Percentiles rank a stretch among this genome's conserved stretches.
Conservation (phyloP, 2,888 invertebrate genomes). For the Torymus texanus region DNA sequence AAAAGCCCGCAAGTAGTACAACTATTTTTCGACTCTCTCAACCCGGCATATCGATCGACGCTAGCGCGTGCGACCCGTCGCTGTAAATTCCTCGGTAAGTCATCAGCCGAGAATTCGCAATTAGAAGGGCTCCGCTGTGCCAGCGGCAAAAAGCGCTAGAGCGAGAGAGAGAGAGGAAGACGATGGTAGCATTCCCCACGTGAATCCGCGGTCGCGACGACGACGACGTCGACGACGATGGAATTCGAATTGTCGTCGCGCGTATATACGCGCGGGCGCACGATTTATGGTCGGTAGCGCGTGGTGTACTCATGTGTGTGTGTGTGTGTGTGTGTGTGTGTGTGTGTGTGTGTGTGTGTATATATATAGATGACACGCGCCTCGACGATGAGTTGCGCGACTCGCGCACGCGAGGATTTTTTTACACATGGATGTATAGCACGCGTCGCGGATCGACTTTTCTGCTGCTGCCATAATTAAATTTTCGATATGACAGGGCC, state of each 20-base stretch:
- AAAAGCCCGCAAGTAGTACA: constrained; percentile 19
- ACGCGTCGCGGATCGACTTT: no score
- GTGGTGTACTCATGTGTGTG: background rate
- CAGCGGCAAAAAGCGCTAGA: constrained; percentile 17
- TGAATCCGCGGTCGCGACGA: constrained; percentile 54
- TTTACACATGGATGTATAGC: background rate
- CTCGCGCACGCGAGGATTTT: background rate
- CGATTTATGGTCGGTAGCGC: constrained; percentile 39
- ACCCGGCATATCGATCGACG: constrained; percentile 29
- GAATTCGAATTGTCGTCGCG: constrained; percentile 59
- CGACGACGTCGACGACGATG: constrained; percentile 53
- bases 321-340: no score
- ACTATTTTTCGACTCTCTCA: constrained; percentile 44
- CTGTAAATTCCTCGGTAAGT: constrained; percentile 59
- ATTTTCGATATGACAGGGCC: no score
- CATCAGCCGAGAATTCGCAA: constrained; percentile 63
- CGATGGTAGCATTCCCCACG: constrained; percentile 50
- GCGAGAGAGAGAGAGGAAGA: constrained; percentile 9
- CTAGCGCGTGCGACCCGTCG: background rate
- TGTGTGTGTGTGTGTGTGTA: no score
- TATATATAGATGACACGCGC: background rate
- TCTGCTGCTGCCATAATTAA: no score
- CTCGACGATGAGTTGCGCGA: constrained; percentile 30
- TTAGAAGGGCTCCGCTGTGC: constrained; percentile 58
- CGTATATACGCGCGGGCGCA: constrained; percentile 9